Percentiles rank a stretch among this genome's conserved stretches.
Evolutionary conservation across 1,140 invertebrate genomes (phyloP).

Genomic region (Probaryconus sp.): DNA sequence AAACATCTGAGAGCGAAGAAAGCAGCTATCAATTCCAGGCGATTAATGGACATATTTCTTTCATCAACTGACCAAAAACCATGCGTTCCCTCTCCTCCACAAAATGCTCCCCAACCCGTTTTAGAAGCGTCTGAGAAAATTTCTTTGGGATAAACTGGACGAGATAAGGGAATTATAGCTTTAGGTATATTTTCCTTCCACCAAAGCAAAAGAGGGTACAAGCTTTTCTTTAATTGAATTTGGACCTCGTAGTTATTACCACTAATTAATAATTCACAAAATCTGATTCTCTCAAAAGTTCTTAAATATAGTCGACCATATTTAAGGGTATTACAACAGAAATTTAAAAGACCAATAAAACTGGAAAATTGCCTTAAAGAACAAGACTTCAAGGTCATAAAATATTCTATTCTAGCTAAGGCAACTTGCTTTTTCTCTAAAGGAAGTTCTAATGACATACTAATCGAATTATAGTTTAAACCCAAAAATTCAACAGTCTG

Average conservation of each 20-base stretch:
- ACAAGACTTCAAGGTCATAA: background rate
- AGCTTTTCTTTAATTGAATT: background rate
- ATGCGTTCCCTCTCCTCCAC: background rate
- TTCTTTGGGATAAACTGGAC: background rate
- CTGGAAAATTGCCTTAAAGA: conserved; percentile 11
- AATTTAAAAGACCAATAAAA: conserved; percentile 8
- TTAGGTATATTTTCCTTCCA: conserved; percentile 4
- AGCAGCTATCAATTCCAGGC: conserved; percentile 8
- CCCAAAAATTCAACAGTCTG: conserved; percentile 6
- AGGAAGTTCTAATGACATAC: background rate
- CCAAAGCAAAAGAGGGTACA: conserved; percentile 1
- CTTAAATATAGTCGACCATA: conserved; percentile 12
- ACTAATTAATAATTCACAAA: background rate
- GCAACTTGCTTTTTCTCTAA: background rate
- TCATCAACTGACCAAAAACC: conserved; percentile 20
- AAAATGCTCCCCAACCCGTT: conserved; percentile 26
- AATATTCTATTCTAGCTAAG: background rate
- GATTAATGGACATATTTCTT: conserved; percentile 8
- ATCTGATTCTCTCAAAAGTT: conserved; percentile 2
- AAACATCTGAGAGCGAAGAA: conserved; percentile 25
- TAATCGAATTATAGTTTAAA: background rate
- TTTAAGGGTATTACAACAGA: conserved; percentile 5
- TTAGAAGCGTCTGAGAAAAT: conserved; percentile 13
- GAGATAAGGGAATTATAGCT: background rate
- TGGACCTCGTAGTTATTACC: conserved; percentile 1